phyloP scores from a whole-genome alignment of 2,797 vertebrate species.

The Alexandromys oeconomus region DNA sequence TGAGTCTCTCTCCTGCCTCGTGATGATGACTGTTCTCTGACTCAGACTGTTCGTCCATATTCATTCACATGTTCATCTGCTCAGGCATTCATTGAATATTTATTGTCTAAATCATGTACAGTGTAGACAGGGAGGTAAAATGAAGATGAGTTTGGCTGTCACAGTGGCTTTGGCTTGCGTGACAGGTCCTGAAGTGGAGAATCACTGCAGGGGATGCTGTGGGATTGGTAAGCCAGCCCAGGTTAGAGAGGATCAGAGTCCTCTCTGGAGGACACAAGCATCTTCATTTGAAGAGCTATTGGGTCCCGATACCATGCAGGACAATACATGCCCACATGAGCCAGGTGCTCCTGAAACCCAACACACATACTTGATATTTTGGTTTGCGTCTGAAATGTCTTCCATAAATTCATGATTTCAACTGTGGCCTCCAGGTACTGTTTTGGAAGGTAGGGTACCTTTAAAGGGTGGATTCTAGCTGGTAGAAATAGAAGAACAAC shows the following conservation, averaged over 20 bases:
- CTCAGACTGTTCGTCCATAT: not conserved
- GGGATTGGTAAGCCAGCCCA: not conserved
- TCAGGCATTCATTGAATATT: not conserved
- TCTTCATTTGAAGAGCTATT: not conserved
- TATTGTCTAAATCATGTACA: not conserved
- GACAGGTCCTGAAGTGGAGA: not conserved
- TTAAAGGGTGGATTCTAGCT: not conserved
- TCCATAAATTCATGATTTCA: not conserved
- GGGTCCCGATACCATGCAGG: not conserved
- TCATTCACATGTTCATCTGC: not conserved
- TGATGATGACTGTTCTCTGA: constrained; percentile 14
- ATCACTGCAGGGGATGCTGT: not conserved
- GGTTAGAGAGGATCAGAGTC: not conserved
- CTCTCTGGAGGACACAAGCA: not conserved
- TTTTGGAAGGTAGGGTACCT: not conserved
- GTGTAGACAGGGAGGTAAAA: not conserved
- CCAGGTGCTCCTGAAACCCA: not conserved
- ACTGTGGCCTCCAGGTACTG: not conserved
- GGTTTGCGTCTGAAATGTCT: not conserved
- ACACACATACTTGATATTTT: not conserved
- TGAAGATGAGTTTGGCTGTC: not conserved
- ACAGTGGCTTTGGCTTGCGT: not conserved
- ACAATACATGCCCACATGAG: too few species aligned
- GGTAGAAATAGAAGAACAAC: not conserved
- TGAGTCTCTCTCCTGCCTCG: not conserved